Evolutionary conservation across 2,888 invertebrate species (phyloP).

Genomic region (Drosophila meridionalis): DNA sequence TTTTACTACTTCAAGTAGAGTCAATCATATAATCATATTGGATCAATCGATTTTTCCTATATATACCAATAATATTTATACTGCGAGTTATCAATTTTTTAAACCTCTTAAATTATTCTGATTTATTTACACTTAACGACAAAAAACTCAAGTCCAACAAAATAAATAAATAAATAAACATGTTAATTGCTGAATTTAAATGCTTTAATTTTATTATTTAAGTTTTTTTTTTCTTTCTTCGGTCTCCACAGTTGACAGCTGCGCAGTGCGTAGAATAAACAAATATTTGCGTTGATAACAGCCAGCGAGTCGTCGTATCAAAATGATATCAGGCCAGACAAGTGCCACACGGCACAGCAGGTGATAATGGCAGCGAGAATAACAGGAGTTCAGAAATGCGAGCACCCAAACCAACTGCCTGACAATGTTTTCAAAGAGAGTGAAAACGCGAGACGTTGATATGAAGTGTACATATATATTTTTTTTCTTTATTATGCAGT

Average conservation of each 20-base stretch:
- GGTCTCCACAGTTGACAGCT: slow-evolving; percentile 42
- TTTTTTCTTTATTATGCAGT: slow-evolving; percentile 45
- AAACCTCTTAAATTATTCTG: too few relatives aligned
- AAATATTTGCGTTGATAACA: slow-evolving; percentile 55
- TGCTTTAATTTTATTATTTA: neutral
- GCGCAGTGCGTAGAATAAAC: slow-evolving; percentile 18
- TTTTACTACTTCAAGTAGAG: neutral
- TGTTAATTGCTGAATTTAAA: slow-evolving; percentile 25
- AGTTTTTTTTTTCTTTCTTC: neutral
- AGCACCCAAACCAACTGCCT: slow-evolving; percentile 42
- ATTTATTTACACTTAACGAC: neutral
- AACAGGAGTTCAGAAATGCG: slow-evolving; percentile 75
- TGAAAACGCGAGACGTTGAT: slow-evolving; percentile 13
- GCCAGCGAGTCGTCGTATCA: slow-evolving; percentile 12
- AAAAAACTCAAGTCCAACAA: neutral
- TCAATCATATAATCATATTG: neutral
- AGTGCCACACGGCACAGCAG: slow-evolving; percentile 46
- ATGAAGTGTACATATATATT: slow-evolving; percentile 30
- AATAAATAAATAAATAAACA: neutral
- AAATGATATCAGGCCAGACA: slow-evolving; percentile 55
- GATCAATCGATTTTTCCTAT: neutral
- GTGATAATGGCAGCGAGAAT: slow-evolving; percentile 69
- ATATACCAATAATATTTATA: neutral
- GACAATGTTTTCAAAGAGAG: slow-evolving; percentile 34
- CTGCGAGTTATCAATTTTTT: neutral